Evolutionary conservation across 2,797 vertebrate genomes (phyloP), one percentile per base, ranked within the genome.

Genomic region (Scolopax rusticola): DNA sequence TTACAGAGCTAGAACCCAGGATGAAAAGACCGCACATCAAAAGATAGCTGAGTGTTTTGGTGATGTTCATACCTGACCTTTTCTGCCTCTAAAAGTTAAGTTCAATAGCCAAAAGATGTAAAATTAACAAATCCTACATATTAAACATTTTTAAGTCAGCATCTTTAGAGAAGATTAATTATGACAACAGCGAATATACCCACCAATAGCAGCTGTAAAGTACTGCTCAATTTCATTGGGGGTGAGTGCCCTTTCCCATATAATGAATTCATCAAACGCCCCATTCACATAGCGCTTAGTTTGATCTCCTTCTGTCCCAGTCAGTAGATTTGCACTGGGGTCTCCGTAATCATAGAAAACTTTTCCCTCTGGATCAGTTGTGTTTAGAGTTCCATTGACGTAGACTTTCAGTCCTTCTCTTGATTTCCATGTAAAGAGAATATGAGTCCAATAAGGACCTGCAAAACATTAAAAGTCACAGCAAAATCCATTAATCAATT

Each of bases 231-330:
- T 94, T 75, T 99, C 99, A 0, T n/a, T 36, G 1, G 99, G 97
- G 0, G 98, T 98, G 59, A 99, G 99, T 0, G 99, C 99, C 57
- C 98, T 95, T 56, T 99, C 99, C 99, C 99, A 99, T 96, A 99
- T 99, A 95, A 99, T 97, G 82, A 99, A 99, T 93, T 99, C 99
- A 15, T 99, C 99, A 5, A 99, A 99, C 1, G 98, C 98, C 0
- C 99, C 98, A 0, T 98, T 99, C 59, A 99, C 97, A 0, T 98
- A 98, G 24, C 96, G 93, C 32, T 98, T 98, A 0, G 48, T 64
- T 40, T 71, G 97, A 43, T 94, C 97, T 45, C 98, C 98, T 85
- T 97, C 98, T 0, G 98, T 97, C 15, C 98, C 98, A 0, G 99
- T 97, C 91, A 99, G 98, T 0, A 99, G 98, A 76, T 98, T 98